phyloP scores from a whole-genome alignment of 2,113 vertebrate species.

The Seriola quinqueradiata region DNA sequence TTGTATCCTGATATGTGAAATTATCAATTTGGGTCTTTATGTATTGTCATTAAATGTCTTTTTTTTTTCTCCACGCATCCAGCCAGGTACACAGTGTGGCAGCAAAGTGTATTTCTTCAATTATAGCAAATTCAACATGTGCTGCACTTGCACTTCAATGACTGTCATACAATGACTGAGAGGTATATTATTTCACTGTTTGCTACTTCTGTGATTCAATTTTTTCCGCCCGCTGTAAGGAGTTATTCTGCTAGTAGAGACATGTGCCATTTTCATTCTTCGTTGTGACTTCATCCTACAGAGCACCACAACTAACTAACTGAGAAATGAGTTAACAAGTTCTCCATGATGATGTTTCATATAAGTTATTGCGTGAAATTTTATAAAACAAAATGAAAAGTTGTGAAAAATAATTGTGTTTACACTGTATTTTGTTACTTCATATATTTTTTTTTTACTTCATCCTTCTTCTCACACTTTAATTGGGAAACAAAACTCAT shows the following conservation, averaged over 20 bases:
- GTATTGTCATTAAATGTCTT: slow-evolving; percentile 75
- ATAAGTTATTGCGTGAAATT: slow-evolving; percentile 62
- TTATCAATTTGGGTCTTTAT: slow-evolving; percentile 71
- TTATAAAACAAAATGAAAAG: slow-evolving; percentile 58
- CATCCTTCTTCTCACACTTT: slow-evolving; percentile 2
- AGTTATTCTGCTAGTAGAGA: slow-evolving; percentile 50
- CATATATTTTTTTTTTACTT: neutral
- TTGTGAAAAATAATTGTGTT: slow-evolving; percentile 53
- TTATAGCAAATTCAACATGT: slow-evolving; percentile 51
- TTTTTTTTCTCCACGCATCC: slow-evolving; percentile 38
- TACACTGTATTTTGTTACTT: slow-evolving; percentile 40
- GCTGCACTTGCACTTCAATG: slow-evolving; percentile 59
- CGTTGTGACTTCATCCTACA: slow-evolving; percentile 55
- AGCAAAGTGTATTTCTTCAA: slow-evolving; percentile 61
- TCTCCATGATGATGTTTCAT: slow-evolving; percentile 56
- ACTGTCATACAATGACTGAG: slow-evolving; percentile 64
- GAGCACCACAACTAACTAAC: slow-evolving; percentile 50
- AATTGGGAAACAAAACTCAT: neutral
- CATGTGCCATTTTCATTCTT: slow-evolving; percentile 45
- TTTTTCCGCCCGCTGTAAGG: slow-evolving; percentile 43
- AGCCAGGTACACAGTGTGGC: slow-evolving; percentile 63
- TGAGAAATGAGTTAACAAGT: slow-evolving; percentile 47
- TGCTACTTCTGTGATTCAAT: slow-evolving; percentile 58
- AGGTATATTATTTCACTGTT: slow-evolving; percentile 64
- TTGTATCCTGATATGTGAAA: slow-evolving; percentile 73